phyloP scores from a whole-genome alignment of 2,797 vertebrate species.

The Betta splendens region DNA sequence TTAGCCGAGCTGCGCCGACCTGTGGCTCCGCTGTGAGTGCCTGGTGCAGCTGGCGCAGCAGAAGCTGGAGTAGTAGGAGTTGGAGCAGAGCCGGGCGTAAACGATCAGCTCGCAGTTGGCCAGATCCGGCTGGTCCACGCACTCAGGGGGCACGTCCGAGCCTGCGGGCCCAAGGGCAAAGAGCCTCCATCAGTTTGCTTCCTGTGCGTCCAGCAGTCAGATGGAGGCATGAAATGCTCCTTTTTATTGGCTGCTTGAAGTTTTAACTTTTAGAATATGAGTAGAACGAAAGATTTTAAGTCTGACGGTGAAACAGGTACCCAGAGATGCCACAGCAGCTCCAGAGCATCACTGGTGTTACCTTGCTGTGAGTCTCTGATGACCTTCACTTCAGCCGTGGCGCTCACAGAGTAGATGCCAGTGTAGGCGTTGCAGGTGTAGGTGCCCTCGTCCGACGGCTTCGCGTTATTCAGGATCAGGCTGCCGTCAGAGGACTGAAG shows the following conservation, averaged over 20 bases:
- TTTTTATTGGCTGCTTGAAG: too few relatives aligned
- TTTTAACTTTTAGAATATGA: too few relatives aligned
- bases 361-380: conserved; percentile 73
- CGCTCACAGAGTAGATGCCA: conserved; percentile 89
- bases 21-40: conserved; percentile 51
- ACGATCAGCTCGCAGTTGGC: conserved; percentile 95
- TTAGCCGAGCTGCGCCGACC: conserved; percentile 47
- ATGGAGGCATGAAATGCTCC: not conserved
- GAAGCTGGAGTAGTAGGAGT: conserved; percentile 92
- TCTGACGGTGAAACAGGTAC: too few relatives aligned
- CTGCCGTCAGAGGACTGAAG: conserved; percentile 86
- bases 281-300: too few relatives aligned
- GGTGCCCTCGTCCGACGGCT: conserved; percentile 85
- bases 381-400: conserved; percentile 89
- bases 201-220: not conserved
- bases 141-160: conserved; percentile 69
- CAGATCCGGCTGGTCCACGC: conserved; percentile 90
- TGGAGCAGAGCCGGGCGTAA: conserved; percentile 90
- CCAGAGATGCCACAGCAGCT: too few relatives aligned
- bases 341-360: conserved; percentile 43
- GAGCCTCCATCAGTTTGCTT: not conserved
- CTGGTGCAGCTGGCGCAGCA: conserved; percentile 93
- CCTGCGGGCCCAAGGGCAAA: conserved; percentile 7
- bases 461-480: conserved; percentile 85
- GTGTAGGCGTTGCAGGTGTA: conserved; percentile 95